Conservation (phyloP, 2,888 invertebrate species). For the Aporophyla lueneburgensis region DNA sequence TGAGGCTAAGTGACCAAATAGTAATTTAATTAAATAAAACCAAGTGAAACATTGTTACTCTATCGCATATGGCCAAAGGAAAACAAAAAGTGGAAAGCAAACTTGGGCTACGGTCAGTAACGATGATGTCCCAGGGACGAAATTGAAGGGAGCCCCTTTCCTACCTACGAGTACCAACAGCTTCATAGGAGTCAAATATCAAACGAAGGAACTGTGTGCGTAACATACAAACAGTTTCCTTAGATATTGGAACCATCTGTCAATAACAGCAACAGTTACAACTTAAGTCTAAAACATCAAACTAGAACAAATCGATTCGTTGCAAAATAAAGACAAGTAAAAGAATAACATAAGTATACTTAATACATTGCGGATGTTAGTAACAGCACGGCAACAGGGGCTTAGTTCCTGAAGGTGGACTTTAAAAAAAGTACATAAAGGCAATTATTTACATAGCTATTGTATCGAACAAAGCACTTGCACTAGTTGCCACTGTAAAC, state of each 20-base stretch:
- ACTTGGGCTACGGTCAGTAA: slow-evolving; percentile 7
- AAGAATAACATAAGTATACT: not conserved
- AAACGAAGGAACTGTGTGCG: slow-evolving; percentile 14
- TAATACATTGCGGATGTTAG: not conserved
- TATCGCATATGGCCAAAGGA: not conserved
- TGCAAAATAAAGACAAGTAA: not conserved
- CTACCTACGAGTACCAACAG: not conserved
- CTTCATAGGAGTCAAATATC: slow-evolving; percentile 40
- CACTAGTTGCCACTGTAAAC: not conserved
- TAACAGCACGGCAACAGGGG: not conserved
- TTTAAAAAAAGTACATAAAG: not conserved
- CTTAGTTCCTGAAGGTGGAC: not conserved
- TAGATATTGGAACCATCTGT: slow-evolving; percentile 3
- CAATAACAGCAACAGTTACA: not conserved
- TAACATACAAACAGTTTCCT: not conserved
- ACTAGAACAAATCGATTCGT: not conserved
- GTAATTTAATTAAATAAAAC: not conserved
- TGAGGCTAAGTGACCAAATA: not conserved
- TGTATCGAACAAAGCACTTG: not conserved
- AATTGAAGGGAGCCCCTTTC: slow-evolving; percentile 1
- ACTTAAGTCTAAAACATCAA: no score
- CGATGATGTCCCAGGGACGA: slow-evolving; percentile 23
- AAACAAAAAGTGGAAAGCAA: not conserved
- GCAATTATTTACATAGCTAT: not conserved
- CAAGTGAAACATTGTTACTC: slow-evolving; percentile 5